Percentiles rank a stretch among this genome's conserved stretches.
Conservation (phyloP, 30 jellyfish, hydroid and myxozoan species). For the Hydra vulgaris region DNA sequence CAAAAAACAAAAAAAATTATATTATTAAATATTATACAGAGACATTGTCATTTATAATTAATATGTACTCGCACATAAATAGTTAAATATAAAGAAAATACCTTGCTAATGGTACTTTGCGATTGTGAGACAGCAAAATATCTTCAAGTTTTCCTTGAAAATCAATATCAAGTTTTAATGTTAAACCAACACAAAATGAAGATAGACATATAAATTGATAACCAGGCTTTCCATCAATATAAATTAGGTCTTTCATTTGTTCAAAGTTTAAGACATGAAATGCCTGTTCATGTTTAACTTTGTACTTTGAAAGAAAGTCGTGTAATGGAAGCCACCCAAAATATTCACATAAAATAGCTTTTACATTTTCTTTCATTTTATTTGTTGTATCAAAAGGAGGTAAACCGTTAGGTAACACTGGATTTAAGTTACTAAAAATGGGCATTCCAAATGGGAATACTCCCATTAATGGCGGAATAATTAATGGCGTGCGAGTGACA, state of each 20-base stretch:
- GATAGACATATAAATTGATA: slow-evolving; percentile 36
- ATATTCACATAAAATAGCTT: not conserved
- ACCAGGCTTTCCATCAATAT: slow-evolving; percentile 74
- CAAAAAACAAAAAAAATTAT: too few relatives aligned
- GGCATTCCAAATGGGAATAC: not conserved
- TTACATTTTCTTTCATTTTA: slow-evolving; percentile 26
- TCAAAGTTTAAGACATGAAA: slow-evolving; percentile 28
- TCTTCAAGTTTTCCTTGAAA: slow-evolving; percentile 19
- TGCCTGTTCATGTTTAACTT: slow-evolving; percentile 5
- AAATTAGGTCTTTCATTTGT: slow-evolving; percentile 37
- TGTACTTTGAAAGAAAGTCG: slow-evolving; percentile 17
- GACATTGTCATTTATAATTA: too few relatives aligned
- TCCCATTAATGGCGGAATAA: not conserved
- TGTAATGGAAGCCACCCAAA: slow-evolving; percentile 33
- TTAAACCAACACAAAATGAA: slow-evolving; percentile 21
- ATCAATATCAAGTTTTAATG: slow-evolving; percentile 13
- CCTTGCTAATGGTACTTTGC: slow-evolving; percentile 67
- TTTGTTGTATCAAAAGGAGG: not conserved
- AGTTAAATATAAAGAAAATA: too few relatives aligned
- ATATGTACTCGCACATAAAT: too few relatives aligned
- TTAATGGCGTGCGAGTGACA: not conserved
- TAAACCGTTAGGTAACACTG: not conserved
- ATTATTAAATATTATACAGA: too few relatives aligned
- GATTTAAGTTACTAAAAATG: not conserved
- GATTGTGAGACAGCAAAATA: slow-evolving; percentile 28